Base-by-base conservation (phyloP, 2,797 vertebrate genomes). In the Enteromius anoplus region DNA sequence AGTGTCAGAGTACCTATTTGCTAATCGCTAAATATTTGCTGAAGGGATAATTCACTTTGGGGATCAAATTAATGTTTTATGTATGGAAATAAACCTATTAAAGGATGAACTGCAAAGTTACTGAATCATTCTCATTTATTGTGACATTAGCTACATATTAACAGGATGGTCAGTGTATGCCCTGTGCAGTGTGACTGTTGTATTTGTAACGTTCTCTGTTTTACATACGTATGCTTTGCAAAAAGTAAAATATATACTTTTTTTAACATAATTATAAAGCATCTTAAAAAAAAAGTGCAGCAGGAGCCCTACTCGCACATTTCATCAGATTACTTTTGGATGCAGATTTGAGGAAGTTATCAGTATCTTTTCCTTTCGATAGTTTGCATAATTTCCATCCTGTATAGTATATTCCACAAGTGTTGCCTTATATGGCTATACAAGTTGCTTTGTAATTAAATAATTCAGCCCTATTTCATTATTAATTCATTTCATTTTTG, bases 361-460 rank as follows among this genome's bases (percentile, higher is more conserved):
- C 47, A 60, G 37, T 85, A 81, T 45, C 42, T 80, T 37, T 76
- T 60, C 85, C 53, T 58, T 79, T 4, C 17, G 21, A 26, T 55
- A 2, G 82, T 89, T 89, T 89, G 80, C 83, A 89, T 88, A 85
- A 84, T 87, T 86, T 89, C 85, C 86, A 88, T 85, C 53, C 80
- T 82, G 78, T 78, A 65, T 73, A 53, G 72, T 70, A 47, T 83
- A 84, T 86, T 82, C 75, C 49, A 70, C 77, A 71, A 84, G 64
- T 65, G 32, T 78, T 76, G 23, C 86, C 80, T 80, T 84, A 84
- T 85, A 62, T 47, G 75, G 37, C 17, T 64, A 77, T 17, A 32
- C 4, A 42, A 62, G 34, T 1, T 71, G 42, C 6, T 76, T 23
- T 76, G 7, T 32, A 65, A 71, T 47, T 34, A 47, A 34, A 65